Conservation (phyloP, 2,888 invertebrate species). For the Papilio demoleus region DNA sequence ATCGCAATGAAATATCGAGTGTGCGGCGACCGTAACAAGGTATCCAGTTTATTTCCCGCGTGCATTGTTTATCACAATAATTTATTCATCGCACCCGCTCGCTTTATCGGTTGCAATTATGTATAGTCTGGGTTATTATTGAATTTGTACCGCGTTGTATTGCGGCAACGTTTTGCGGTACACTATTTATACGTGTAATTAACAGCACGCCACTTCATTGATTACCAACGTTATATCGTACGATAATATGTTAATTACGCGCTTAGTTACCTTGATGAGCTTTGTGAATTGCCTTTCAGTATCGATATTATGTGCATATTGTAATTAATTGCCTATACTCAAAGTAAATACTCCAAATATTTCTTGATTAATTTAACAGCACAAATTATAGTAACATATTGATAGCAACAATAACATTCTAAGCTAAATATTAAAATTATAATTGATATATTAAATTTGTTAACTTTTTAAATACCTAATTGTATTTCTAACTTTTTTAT, state of each 20-base stretch:
- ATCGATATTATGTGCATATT: background rate
- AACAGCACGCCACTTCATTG: conserved; percentile 56
- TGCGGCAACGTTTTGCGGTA: conserved; percentile 70
- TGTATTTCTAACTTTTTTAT: conserved; percentile 45
- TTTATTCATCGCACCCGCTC: conserved; percentile 73
- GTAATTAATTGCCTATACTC: conserved; percentile 1
- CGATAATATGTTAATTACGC: conserved; percentile 64
- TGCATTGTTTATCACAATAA: conserved; percentile 78
- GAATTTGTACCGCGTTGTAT: conserved; percentile 67
- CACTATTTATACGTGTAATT: conserved; percentile 62
- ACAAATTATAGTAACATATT: too few relatives aligned
- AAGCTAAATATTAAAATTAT: too few relatives aligned
- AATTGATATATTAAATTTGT: too few relatives aligned
- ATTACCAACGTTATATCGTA: conserved; percentile 65
- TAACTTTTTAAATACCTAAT: too few relatives aligned
- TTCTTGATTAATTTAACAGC: background rate
- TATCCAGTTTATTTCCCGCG: conserved; percentile 70
- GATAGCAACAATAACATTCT: too few relatives aligned
- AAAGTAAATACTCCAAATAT: background rate
- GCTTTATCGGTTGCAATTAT: conserved; percentile 71
- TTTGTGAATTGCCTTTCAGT: conserved; percentile 8
- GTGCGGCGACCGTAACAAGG: conserved; percentile 23
- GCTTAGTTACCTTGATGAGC: conserved; percentile 10
- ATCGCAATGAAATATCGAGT: background rate
- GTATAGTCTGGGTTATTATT: conserved; percentile 66